These are phyloP conservation scores for Tridacna crocea DNA, from an alignment of 2,888 invertebrate species.

Conservation along the genomic window DNA sequence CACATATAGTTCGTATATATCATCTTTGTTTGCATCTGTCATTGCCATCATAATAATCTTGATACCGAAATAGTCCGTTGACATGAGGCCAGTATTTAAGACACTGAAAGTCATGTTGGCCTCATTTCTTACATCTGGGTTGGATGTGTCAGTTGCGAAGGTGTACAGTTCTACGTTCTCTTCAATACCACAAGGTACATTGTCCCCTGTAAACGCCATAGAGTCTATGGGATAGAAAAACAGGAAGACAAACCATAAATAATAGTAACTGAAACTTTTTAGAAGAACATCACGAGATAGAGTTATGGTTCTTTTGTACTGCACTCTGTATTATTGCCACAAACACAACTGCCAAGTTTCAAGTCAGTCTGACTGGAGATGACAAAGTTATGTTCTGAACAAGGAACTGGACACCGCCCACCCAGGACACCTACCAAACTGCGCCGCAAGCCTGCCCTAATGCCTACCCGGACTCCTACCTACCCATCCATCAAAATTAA, in stretches of 20 bases:
- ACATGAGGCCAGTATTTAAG: slow-evolving; percentile 13
- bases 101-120: slow-evolving; percentile 18
- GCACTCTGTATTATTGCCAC: too few relatives aligned
- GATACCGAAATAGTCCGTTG: neutral
- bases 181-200: slow-evolving; percentile 10
- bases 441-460: too few relatives aligned
- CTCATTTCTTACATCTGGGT: neutral
- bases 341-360: too few relatives aligned
- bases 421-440: too few relatives aligned
- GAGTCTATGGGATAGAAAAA: slow-evolving; percentile 5
- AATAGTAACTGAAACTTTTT: neutral
- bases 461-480: too few relatives aligned
- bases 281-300: too few relatives aligned
- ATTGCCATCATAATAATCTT: neutral
- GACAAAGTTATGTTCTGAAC: too few relatives aligned
- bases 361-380: too few relatives aligned
- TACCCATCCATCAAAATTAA: too few relatives aligned
- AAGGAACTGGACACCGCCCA: too few relatives aligned
- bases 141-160: neutral
- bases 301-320: too few relatives aligned
- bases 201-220: neutral
- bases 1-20: neutral
- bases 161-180: neutral
- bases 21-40: neutral
- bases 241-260: neutral